Evolutionary conservation across 2,797 vertebrate species (phyloP), one percentile per base, ranked within the genome.

Genomic region (Sebastes hubbsi): DNA sequence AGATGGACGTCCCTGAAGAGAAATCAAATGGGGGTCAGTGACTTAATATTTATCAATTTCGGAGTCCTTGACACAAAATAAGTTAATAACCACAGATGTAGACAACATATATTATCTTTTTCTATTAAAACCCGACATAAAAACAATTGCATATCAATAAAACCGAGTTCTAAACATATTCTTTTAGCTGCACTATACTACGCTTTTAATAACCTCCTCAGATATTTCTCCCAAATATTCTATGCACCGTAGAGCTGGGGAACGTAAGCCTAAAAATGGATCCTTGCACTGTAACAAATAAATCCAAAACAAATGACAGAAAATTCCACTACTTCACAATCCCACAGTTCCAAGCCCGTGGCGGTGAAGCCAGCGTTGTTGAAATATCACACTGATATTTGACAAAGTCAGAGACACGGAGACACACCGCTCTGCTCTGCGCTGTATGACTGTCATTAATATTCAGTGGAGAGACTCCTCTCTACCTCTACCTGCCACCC

Each of bases 361-460:
- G 82, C 24, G 1, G 29, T 20, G 64, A 55, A 80, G 63, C 25
- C 69, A 66, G 63, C 29, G 77, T 56, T 81, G 72, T 66, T 80
- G 72, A 68, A 75, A 77, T 60, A 77, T 78, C 88, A 80, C 66
- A 66, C 81, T 76, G 74, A 75, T 88, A 81, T 68, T 84, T 89
- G 77, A 89, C 73, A 88, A 87, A 87, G 78, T 70, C 67, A 49
- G 72, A 87, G 29, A 75, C 78, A 73, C 63, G 77, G 64, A 70
- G 65, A 76, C 65, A 67, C 75, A 69, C 25, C 20, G 24, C 58
- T 55, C 60, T 36, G 29, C 58, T 55, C 60, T 36, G 42, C 29
- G 65, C 84, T 81, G 72, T 74, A 65, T 49, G 56, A 58, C 64
- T 83, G 62, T 60, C 78, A 89, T 92, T 88, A 87, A 86, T 88